Base-by-base conservation (phyloP, 2,113 vertebrate genomes). In the Otis tarda region DNA sequence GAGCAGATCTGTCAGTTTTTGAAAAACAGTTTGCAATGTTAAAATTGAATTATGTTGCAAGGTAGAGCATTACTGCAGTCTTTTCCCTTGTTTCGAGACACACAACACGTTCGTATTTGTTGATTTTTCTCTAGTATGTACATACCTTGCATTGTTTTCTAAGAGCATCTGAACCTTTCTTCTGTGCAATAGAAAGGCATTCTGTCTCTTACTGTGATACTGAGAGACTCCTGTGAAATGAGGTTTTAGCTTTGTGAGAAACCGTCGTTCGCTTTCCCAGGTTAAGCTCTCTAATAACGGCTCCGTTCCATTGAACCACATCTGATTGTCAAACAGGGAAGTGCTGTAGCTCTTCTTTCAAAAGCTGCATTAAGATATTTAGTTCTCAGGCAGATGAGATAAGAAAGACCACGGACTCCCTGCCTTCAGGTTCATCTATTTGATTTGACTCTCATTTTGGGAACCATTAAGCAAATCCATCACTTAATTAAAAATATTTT, bases 1-100 rank as follows among this genome's bases (percentile, higher is more conserved):
- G 55, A 73, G 63, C 57, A 73, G 70, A 80, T 83, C 81, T 91
- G 93, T 91, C 95, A 95, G 89, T 11, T 85, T 79, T 57, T 95
- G 81, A 95, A 91, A 93, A 90, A 78, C 73, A 69, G 78, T 83
- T 91, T 73, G 74, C 53, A 45, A 20, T 30, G 87, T 93, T 69
- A 79, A 87, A 61, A 57, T n/a, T 33, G 77, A 79, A 27, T 68
- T 71, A 14, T 94, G 93, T 87, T 87, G 93, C 83, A 95, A 95
- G 73, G 9, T 43, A 61, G 67, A 80, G 55, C 53, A 15, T 52
- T 84, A 16, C 65, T 76, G 67, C 39, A 19, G 65, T 64, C 78
- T 94, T 41, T 87, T 84, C 21, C 60, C 74, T 84, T 41, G 50
- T 76, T 82, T 61, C 0, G 2, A 91, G 91, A 95, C 57, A 28